Conservation (phyloP, 37 sponge, comb jelly and placozoan species). For the Bolinopsis microptera region DNA sequence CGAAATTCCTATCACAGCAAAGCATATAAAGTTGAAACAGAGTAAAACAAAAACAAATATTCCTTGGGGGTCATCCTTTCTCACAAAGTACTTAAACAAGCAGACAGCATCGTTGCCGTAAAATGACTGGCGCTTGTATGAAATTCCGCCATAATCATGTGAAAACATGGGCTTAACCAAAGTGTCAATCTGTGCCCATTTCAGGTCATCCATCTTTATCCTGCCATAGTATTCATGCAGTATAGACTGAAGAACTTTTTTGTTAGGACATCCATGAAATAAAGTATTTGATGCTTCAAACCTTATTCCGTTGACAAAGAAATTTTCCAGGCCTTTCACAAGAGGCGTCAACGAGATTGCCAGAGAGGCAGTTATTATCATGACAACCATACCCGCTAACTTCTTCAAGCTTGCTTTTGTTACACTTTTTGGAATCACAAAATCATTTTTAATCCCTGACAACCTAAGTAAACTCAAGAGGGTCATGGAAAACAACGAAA, state of each 20-base stretch:
- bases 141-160: not conserved
- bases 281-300: not conserved
- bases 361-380: not conserved
- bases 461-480: not conserved
- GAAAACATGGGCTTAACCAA: not conserved
- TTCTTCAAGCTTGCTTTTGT: not conserved
- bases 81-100: too few relatives aligned
- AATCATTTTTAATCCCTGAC: not conserved
- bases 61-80: too few relatives aligned
- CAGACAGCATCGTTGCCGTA: not conserved
- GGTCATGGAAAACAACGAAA: slow-evolving; percentile 4
- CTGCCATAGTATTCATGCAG: not conserved
- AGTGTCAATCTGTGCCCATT: not conserved
- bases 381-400: not conserved
- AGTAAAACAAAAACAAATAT: too few relatives aligned
- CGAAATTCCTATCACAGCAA: too few relatives aligned
- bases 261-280: not conserved
- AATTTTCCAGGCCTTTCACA: not conserved
- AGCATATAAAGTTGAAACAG: too few relatives aligned
- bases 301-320: not conserved
- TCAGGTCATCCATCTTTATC: not conserved
- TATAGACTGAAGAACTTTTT: not conserved
- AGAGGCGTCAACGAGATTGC: not conserved
- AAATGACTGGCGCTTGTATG: not conserved
- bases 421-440: not conserved